phyloP scores from a whole-genome alignment of 1,140 invertebrate genomes.

The Zaprionus gabonicus region DNA sequence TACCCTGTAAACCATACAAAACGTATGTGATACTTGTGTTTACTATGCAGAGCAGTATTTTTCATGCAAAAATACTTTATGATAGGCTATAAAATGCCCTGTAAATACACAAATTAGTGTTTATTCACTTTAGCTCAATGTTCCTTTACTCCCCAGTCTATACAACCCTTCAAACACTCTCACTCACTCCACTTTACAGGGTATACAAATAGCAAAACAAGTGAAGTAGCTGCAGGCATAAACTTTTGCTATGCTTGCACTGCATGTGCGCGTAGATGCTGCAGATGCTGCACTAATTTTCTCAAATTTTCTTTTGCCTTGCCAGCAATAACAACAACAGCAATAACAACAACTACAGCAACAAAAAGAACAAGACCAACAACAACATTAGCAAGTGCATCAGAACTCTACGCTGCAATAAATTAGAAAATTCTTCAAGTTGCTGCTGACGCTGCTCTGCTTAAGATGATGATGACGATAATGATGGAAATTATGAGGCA shows the following conservation, averaged over 20 bases:
- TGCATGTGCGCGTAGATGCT: slow-evolving; percentile 1
- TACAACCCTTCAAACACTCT: neutral
- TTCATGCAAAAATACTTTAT: too few relatives aligned
- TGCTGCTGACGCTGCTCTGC: slow-evolving; percentile 8
- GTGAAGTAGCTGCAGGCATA: slow-evolving; percentile 6
- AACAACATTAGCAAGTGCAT: slow-evolving; percentile 8
- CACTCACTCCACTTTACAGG: neutral
- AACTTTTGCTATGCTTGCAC: slow-evolving; percentile 14
- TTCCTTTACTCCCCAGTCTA: too few relatives aligned
- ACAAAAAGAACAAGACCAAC: slow-evolving; percentile 11
- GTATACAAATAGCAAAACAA: slow-evolving; percentile 19
- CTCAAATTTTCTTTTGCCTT: slow-evolving; percentile 42
- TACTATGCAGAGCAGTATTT: too few relatives aligned
- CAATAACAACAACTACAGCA: slow-evolving; percentile 21
- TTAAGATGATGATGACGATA: slow-evolving; percentile 12
- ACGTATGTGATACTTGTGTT: too few relatives aligned
- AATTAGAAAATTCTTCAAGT: slow-evolving; percentile 42
- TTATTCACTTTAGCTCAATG: too few relatives aligned
- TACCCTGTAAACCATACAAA: neutral
- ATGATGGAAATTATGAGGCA: slow-evolving; percentile 9
- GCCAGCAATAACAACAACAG: slow-evolving; percentile 21
- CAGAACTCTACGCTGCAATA: slow-evolving; percentile 27
- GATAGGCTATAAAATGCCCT: too few relatives aligned
- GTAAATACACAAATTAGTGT: too few relatives aligned
- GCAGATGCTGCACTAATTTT: slow-evolving; percentile 43